A percentile compares a stretch with the other conserved stretches of the same genome.
Conservation (phyloP, 2,888 invertebrate species). For the Chloroclystis v-ata region DNA sequence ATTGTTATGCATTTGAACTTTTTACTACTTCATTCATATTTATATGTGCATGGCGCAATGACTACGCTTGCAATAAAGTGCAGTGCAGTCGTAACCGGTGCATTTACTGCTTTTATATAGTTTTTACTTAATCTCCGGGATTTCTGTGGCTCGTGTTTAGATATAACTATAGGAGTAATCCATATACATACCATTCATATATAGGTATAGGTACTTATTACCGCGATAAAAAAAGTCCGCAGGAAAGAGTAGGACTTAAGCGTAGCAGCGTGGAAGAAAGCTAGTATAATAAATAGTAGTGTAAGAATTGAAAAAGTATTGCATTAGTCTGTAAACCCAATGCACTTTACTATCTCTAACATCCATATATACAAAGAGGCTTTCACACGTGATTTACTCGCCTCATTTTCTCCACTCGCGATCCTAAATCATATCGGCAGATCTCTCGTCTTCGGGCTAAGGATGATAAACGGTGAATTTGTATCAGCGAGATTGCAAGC, state of each 20-base stretch:
- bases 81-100: slow-evolving; percentile 24
- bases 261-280: no score
- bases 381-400: slow-evolving; percentile 27
- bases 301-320: no score
- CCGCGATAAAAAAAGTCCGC: no score
- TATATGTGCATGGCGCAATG: slow-evolving; percentile 27
- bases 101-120: slow-evolving; percentile 30
- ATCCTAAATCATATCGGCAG: slow-evolving; percentile 25
- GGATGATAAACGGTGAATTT: slow-evolving; percentile 32
- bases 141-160: not conserved
- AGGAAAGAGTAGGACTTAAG: no score
- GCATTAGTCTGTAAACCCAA: not conserved
- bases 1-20: slow-evolving; percentile 16
- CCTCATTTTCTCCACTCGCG: slow-evolving; percentile 25
- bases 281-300: no score
- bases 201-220: no score
- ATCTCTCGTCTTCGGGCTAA: slow-evolving; percentile 27
- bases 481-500: slow-evolving; percentile 27
- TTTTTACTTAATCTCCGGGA: slow-evolving; percentile 26
- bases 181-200: no score
- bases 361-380: slow-evolving; percentile 9
- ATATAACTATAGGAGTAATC: no score
- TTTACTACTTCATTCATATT: slow-evolving; percentile 32
- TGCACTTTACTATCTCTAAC: slow-evolving; percentile 5
- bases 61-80: slow-evolving; percentile 24